A percentile compares a stretch with the other conserved stretches of the same genome.
phyloP scores from a whole-genome alignment of 2,888 invertebrate species.

The Elgonia sp. region DNA sequence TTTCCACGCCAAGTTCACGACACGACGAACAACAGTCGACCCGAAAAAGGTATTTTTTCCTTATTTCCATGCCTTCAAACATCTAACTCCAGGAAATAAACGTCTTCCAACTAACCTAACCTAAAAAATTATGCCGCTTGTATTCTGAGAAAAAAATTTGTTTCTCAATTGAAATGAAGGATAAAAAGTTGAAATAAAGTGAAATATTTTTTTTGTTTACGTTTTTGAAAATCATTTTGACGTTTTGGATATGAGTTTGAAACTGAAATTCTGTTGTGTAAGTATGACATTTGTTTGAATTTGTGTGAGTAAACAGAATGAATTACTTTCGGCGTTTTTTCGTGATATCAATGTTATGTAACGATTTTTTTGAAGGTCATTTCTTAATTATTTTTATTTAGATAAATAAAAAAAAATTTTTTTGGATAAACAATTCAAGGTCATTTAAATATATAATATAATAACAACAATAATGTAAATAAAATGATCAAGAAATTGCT shows the following conservation, averaged over 20 bases:
- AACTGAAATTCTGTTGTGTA: too few species aligned
- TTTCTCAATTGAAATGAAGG: background rate
- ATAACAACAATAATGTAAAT: too few species aligned
- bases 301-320: background rate
- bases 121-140: background rate
- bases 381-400: background rate
- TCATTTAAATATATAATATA: too few species aligned
- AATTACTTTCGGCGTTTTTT: background rate
- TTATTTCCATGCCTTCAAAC: background rate
- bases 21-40: slow-evolving; percentile 5
- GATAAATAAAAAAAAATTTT: too few species aligned
- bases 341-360: background rate
- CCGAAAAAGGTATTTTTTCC: background rate
- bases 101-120: slow-evolving; percentile 1
- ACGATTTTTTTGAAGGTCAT: background rate
- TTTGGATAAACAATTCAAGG: too few species aligned
- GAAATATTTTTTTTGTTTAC: too few species aligned
- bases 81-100: background rate
- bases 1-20: slow-evolving; percentile 64
- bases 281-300: background rate
- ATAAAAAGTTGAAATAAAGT: too few species aligned
- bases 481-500: too few species aligned
- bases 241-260: too few species aligned
- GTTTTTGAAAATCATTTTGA: too few species aligned
- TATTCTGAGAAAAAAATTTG: slow-evolving; percentile 46